Percentiles rank a stretch among this genome's conserved stretches.
Conservation (phyloP, 64 coral and sea anemone species). For the Pocillopora damicornis region DNA sequence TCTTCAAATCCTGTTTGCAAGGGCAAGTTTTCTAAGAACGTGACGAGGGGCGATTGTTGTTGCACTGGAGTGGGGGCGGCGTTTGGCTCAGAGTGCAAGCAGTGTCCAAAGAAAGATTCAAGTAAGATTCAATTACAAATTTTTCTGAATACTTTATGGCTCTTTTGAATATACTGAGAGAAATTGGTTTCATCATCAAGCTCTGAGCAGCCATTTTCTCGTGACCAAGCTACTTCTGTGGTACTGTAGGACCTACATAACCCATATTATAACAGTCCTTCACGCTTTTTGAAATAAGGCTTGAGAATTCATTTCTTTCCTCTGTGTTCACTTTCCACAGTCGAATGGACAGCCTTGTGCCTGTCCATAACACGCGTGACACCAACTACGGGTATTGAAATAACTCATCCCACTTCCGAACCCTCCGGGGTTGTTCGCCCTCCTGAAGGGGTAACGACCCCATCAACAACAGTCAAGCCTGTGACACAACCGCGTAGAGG, state of each 20-base stretch:
- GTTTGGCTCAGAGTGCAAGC: constrained; percentile 29
- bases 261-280: too few species aligned
- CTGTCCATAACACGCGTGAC: constrained; percentile 19
- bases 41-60: constrained; percentile 59
- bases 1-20: constrained; percentile 40
- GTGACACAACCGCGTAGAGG: neutral
- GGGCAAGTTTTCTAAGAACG: constrained; percentile 50
- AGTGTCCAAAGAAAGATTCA: constrained; percentile 56
- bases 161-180: neutral
- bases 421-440: neutral
- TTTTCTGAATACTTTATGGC: neutral
- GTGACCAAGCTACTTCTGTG: neutral
- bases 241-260: too few species aligned
- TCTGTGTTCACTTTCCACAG: neutral
- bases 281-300: too few species aligned
- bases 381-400: constrained; percentile 18
- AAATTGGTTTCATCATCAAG: neutral
- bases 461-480: neutral
- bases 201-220: neutral
- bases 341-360: constrained; percentile 36
- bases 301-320: too few species aligned
- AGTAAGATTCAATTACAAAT: constrained; percentile 34
- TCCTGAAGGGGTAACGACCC: neutral
- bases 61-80: constrained; percentile 71
- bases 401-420: neutral